These are phyloP conservation scores for Seira ritae DNA, from an alignment of 2,888 invertebrate species.

Conservation along the genomic window DNA sequence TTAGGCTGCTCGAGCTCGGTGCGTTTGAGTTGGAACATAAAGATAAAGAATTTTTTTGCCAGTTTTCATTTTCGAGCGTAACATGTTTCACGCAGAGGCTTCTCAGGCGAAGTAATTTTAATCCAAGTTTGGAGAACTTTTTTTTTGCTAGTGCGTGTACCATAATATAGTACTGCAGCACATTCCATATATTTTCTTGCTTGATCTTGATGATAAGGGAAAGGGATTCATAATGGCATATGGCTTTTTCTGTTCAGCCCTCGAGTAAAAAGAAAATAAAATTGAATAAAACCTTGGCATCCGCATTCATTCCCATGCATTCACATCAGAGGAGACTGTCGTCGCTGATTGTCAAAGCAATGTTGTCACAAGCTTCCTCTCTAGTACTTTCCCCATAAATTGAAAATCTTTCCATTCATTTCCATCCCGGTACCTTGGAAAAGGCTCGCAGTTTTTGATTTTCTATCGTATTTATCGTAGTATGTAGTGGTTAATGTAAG, in stretches of 20 bases:
- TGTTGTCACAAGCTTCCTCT: neutral
- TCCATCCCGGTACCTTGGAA: no score
- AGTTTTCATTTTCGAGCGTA: no score
- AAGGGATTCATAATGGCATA: neutral
- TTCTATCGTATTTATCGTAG: no score
- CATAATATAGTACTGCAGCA: neutral
- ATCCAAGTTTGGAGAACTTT: neutral
- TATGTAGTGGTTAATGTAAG: no score
- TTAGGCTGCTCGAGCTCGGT: no score
- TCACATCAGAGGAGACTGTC: no score
- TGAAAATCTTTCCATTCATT: no score
- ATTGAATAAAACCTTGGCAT: conserved; percentile 2
- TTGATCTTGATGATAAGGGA: neutral
- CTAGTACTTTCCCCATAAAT: no score
- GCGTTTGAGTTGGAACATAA: no score
- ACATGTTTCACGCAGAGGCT: no score
- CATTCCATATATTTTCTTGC: neutral
- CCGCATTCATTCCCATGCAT: no score
- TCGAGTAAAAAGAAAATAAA: neutral
- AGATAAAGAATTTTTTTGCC: neutral
- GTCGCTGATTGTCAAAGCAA: neutral
- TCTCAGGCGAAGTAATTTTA: conserved; percentile 7
- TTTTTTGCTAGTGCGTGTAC: neutral
- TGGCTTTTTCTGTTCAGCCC: neutral
- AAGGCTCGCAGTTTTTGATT: no score